Base-by-base conservation (phyloP, 1,140 invertebrate species). In the Tetramorium simillimum region DNA sequence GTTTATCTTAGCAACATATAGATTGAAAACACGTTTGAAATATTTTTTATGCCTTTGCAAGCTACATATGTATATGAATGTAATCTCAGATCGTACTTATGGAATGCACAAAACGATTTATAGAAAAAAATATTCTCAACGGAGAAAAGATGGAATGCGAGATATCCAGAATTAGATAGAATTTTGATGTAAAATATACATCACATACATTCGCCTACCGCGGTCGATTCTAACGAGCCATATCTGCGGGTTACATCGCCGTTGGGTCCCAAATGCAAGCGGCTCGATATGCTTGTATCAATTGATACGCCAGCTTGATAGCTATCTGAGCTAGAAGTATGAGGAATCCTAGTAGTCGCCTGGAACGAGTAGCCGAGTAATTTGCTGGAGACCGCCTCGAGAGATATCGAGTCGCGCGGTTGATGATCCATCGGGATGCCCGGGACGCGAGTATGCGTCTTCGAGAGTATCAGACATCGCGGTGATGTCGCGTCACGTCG, bases 371-470 rank as follows among this genome's bases (percentile, higher is more conserved):
- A 73, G 43, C 4, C 43, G 62, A 53, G 60, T 77, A 90, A 90
- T 86, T 90, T 89, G 88, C 85, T 46, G 56, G 33, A 53, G 72
- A 82, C 88, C 77, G 88, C 43, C 51, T 78, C 88, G 88, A 49
- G 46, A 70, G 63, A 89, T 89, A 88, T 37, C 58, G 49, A 56
- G 65, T 1, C 16, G 16, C 24, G 28, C 21, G 65, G 72, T 56
- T 46, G 46, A 76, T 63, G 70, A 78, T 72, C 63, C 24, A 21
- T 33, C n/a, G 67, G 62, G 40, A 73, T n/a, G 28, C 3, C 76
- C 56, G 18, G 5, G 37, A 60, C 14, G 49, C 60, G 37, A 51
- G 40, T 40, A 85, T 40, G 33, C 28, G 51, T 80, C 73, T 49
- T 14, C 67, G 82, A 28, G 24, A 75, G 75, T 80, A 69, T 69